Evolutionary conservation across 2,888 invertebrate species (phyloP), one percentile per base, ranked within the genome.

Genomic region (Pyralis farinalis): DNA sequence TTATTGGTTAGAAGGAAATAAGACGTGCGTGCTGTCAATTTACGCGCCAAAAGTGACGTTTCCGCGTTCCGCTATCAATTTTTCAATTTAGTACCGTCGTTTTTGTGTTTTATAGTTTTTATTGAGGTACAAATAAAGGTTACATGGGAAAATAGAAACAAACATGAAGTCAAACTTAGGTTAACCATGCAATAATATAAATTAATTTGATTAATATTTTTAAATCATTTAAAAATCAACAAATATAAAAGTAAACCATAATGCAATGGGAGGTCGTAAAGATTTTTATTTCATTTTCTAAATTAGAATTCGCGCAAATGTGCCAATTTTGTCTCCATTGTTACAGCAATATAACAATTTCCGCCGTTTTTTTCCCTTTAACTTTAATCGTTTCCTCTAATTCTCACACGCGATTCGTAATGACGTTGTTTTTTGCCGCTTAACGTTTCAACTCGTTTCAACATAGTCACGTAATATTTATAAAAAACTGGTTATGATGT

Each of bases 401-500:
- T 47, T 44, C 40, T 42, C 20, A 31, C 45, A 46, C 50, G 43
- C 45, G 25, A 46, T 38, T 34, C 33, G 22, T 44, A 41, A 46
- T 41, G 39, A 9, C 20, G 36, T 37, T 37, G 21, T 33, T 39
- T 29, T 36, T 27, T 36, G 31, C 12, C 33, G 37, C 27, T 29
- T 34, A n/a, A n/a, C n/a, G n/a, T n/a, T n/a, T n/a, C n/a, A n/a
- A 32, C 33, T 32, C 33, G 43, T 53, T 53, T 42, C 47, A 42
- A 49, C 47, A 51, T 37, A 33, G 38, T 49, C 43, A 43, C 40
- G 46, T 52, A 48, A 51, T 28, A 32, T 10, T 9, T 36, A 34
- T 34, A 43, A 48, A 45, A 46, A 53, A 52, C 46, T 35, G 30
- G 50, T 48, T 51, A 34, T 55, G 52, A 46, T 47, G 52, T 55